A percentile compares a stretch with the other conserved stretches of the same genome.
phyloP scores from a whole-genome alignment of 2,888 invertebrate genomes.

The Thyatira batis region DNA sequence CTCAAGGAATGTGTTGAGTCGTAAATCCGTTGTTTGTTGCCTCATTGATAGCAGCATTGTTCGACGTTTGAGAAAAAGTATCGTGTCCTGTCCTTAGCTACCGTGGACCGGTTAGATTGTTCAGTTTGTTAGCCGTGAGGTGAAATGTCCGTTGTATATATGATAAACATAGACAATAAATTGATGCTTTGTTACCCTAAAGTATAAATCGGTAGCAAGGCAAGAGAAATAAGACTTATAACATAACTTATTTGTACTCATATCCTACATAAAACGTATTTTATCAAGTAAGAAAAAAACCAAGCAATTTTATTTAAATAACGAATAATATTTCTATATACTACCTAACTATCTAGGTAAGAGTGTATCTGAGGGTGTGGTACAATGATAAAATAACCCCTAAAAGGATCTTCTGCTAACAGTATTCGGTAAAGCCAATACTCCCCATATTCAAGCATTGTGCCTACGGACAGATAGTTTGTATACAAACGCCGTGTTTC shows the following conservation, averaged over 20 bases:
- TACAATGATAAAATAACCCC: too few species aligned
- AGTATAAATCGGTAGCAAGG: conserved; percentile 22
- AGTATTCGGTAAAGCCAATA: too few species aligned
- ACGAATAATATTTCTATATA: too few species aligned
- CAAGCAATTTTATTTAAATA: too few species aligned
- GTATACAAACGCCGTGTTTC: conserved; percentile 67
- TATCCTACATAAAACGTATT: neutral
- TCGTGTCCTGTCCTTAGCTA: conserved; percentile 35
- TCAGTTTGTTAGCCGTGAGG: conserved; percentile 51
- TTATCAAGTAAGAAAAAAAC: too few species aligned
- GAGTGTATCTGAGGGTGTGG: too few species aligned
- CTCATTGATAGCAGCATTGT: conserved; percentile 65
- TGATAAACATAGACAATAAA: conserved; percentile 17
- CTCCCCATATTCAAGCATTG: conserved; percentile 7
- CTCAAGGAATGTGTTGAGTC: conserved; percentile 64
- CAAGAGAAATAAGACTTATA: conserved; percentile 18
- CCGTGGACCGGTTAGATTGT: conserved; percentile 48
- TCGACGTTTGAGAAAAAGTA: conserved; percentile 49
- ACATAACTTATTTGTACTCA: neutral
- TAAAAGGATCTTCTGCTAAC: too few species aligned
- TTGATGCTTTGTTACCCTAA: conserved; percentile 10
- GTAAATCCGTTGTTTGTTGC: conserved; percentile 64
- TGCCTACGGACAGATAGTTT: conserved; percentile 40
- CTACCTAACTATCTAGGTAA: too few species aligned
- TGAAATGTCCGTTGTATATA: conserved; percentile 40